phyloP scores from a whole-genome alignment of 2,797 vertebrate species.

The Oophaga sylvatica region DNA sequence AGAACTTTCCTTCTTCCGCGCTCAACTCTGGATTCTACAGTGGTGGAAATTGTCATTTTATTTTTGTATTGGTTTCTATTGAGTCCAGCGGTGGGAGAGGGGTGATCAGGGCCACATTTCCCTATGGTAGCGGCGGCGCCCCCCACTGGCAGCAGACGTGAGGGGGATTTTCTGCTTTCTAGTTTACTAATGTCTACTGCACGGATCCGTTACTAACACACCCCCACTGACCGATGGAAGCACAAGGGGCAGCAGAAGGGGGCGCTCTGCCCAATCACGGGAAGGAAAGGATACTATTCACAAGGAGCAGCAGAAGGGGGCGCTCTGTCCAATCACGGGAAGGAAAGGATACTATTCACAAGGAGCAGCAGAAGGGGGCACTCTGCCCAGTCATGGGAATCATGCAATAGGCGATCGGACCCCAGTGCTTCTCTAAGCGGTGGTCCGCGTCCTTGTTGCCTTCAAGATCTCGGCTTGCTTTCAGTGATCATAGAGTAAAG shows the following conservation, averaged over 20 bases:
- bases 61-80: slow-evolving; percentile 54
- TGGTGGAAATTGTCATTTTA: slow-evolving; percentile 41
- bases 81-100: not conserved
- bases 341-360: not conserved
- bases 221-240: not conserved
- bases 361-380: not conserved
- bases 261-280: not conserved
- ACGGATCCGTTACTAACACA: not conserved
- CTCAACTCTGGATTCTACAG: slow-evolving; percentile 17
- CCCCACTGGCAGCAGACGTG: slow-evolving; percentile 6
- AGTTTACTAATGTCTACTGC: not conserved
- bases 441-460: not conserved
- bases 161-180: not conserved
- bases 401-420: too few relatives aligned
- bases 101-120: slow-evolving; percentile 62
- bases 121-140: slow-evolving; percentile 60
- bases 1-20: not conserved
- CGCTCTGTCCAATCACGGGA: not conserved
- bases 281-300: not conserved
- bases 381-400: not conserved
- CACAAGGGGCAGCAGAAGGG: slow-evolving; percentile 12
- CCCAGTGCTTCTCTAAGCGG: not conserved
- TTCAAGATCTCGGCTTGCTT: not conserved
- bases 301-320: not conserved
- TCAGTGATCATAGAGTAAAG: not conserved